Evolutionary conservation across 1,140 invertebrate genomes (phyloP).

Genomic region (Heliconius himera): DNA sequence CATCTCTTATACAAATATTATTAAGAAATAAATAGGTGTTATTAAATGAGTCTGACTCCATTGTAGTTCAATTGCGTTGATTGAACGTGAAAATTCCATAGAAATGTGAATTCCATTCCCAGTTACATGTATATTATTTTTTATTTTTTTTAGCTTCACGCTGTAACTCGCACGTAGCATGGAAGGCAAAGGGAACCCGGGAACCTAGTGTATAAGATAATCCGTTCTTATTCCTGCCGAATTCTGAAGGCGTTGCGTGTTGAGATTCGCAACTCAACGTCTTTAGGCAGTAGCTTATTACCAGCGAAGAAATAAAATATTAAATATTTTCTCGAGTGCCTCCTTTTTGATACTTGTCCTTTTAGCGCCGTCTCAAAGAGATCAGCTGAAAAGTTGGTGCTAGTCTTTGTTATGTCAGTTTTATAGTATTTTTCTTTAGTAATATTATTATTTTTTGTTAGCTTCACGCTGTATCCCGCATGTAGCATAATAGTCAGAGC

Average conservation of each 20-base stretch:
- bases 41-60: background rate
- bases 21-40: background rate
- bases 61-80: background rate
- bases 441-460: background rate
- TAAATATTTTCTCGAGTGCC: background rate
- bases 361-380: background rate
- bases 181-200: background rate
- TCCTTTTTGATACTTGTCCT: slow-evolving; percentile 12
- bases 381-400: background rate
- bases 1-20: background rate
- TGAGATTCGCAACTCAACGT: background rate
- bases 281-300: no score
- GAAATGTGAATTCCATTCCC: no score
- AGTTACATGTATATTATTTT: no score
- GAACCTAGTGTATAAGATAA: background rate
- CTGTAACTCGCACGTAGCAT: background rate
- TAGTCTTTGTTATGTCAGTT: background rate
- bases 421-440: background rate
- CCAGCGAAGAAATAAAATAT: background rate
- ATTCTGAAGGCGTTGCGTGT: background rate
- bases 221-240: background rate
- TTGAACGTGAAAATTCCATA: background rate
- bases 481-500: background rate
- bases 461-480: background rate
- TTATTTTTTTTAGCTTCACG: no score